A percentile compares a stretch with the other conserved stretches of the same genome.
These are phyloP conservation scores for Tachysurus fulvidraco DNA, from an alignment of 2,113 vertebrate genomes.

Conservation along the genomic window DNA sequence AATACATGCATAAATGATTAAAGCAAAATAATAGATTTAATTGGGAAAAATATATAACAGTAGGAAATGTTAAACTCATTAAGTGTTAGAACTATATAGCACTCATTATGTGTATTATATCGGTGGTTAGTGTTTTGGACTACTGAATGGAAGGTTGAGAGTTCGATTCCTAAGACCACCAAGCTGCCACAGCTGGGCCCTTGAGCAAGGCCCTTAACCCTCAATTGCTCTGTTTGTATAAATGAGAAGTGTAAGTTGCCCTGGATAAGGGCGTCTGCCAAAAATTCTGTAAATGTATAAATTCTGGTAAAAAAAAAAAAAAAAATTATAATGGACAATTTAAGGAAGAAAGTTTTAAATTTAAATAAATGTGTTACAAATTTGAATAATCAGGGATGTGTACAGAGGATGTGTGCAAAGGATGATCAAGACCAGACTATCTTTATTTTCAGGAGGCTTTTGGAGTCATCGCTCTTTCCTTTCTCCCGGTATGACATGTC, in stretches of 20 bases:
- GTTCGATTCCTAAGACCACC: too few relatives aligned
- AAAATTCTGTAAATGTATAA: neutral
- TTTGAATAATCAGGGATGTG: neutral
- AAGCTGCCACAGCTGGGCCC: too few relatives aligned
- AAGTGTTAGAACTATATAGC: too few relatives aligned
- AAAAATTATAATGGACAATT: too few relatives aligned
- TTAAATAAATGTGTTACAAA: neutral
- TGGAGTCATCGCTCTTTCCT: slow-evolving; percentile 95
- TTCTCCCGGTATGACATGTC: slow-evolving; percentile 95
- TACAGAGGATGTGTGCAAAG: neutral
- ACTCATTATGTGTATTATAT: neutral
- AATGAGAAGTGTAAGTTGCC: too few relatives aligned
- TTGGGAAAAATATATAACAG: neutral
- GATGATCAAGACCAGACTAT: slow-evolving; percentile 30
- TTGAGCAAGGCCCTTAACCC: too few relatives aligned
- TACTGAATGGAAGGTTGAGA: neutral
- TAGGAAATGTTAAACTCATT: neutral
- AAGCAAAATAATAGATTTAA: neutral
- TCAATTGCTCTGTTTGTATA: too few relatives aligned
- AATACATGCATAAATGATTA: neutral
- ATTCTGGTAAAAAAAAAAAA: too few relatives aligned
- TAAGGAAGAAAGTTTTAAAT: neutral
- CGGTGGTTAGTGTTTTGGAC: neutral
- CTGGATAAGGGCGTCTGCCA: too few relatives aligned
- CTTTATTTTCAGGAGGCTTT: slow-evolving; percentile 82